Evolutionary conservation across 1,140 invertebrate genomes (phyloP), one percentile per base, ranked within the genome.

Genomic region (Meloidogyne exigua): DNA sequence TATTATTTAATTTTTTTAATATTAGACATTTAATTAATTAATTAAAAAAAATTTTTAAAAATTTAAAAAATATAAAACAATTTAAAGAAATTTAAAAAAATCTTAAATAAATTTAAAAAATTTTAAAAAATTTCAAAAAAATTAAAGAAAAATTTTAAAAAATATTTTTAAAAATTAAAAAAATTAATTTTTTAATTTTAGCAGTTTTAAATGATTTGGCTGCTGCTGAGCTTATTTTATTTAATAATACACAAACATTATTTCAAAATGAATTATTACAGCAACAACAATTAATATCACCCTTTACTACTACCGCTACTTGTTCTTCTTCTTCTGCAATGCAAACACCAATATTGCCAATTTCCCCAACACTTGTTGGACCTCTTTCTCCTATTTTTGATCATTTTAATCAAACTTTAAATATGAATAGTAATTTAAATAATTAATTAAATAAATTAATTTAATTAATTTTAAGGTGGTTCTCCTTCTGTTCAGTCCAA

Each of bases 151-250:
- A 3, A 32, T 32, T 3, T n/a, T n/a, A n/a, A n/a, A n/a, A n/a
- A n/a, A n/a, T n/a, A n/a, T n/a, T n/a, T n/a, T n/a, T n/a, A 18
- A 4, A 49, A 49, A 3, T 49, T n/a, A 49, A 49, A 49, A 49
- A n/a, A 70, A 32, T 36, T 3, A 32, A 32, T 32, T 9, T 39
- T 2, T 39, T 44, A 3, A 32, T 70, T 70, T 44, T 44, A 70
- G 68, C 68, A 7, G 39, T 70, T 70, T n/a, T 70, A 11, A 32
- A 62, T 18, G 68, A 70, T 18, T 57, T 70, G 39, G 62, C 68
- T 57, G 39, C 68, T 44, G 62, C 68, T 39, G 49, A 57, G 10
- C 12, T n/a, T 57, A 57, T 57, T 7, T 57, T 57, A 57, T 15
- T 57, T 5, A 57, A 57, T n/a, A 57, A 7, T 57, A 57, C 49